phyloP scores from a whole-genome alignment of 2,888 invertebrate species.

The Tinea trinotella region DNA sequence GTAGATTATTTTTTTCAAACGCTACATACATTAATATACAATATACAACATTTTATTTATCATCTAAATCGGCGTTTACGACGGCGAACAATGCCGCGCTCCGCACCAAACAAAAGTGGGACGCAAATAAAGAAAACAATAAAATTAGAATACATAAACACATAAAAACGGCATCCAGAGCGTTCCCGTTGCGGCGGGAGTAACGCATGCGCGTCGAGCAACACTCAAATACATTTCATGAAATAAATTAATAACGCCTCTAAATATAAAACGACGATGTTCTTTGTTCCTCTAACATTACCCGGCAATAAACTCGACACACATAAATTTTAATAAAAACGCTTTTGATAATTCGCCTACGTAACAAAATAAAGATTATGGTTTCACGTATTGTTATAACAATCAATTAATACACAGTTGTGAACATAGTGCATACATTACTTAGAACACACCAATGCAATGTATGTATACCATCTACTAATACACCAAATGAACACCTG shows the following conservation, averaged over 20 bases:
- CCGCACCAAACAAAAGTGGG: constrained; percentile 70
- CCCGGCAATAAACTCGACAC: constrained; percentile 17
- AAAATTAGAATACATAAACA: constrained; percentile 73
- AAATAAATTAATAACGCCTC: constrained; percentile 18
- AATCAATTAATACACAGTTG: background rate
- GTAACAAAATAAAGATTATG: constrained; percentile 15
- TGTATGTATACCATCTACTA: background rate
- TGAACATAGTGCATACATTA: background rate
- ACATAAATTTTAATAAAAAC: constrained; percentile 13
- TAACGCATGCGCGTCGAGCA: constrained; percentile 42
- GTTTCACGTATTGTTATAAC: constrained; percentile 4
- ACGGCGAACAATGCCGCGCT: constrained; percentile 65
- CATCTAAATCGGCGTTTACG: constrained; percentile 71
- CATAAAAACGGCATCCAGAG: constrained; percentile 65
- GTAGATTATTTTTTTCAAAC: constrained; percentile 32
- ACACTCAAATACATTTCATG: constrained; percentile 18
- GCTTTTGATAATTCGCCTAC: constrained; percentile 16
- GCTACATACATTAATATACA: constrained; percentile 31
- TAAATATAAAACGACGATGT: constrained; percentile 17
- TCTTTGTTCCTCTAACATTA: constrained; percentile 17
- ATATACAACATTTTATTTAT: constrained; percentile 71
- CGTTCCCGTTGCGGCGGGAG: constrained; percentile 42
- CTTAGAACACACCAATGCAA: background rate
- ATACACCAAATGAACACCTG: background rate
- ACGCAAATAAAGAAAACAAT: constrained; percentile 73